Evolutionary conservation across 2,888 invertebrate genomes (phyloP).

Genomic region (Meteorus colon): DNA sequence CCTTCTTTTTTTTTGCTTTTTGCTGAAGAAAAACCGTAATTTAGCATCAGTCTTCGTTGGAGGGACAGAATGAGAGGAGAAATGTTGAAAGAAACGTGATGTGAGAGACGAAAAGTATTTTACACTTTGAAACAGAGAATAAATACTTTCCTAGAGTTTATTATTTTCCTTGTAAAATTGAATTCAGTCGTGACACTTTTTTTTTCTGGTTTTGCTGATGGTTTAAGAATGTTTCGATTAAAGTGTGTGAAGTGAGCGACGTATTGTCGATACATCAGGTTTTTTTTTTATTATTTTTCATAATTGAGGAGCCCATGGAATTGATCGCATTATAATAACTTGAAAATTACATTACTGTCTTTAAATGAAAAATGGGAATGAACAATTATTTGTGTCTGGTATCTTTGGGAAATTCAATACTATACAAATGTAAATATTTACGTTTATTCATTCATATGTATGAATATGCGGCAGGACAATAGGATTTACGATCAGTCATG

Average conservation of each 20-base stretch:
- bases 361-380: no score
- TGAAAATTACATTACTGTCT: no score
- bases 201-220: no score
- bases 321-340: no score
- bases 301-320: no score
- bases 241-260: no score
- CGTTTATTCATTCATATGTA: not conserved
- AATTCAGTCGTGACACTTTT: no score
- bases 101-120: constrained; percentile 6
- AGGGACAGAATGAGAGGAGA: not conserved
- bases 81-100: not conserved
- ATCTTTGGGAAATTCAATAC: no score
- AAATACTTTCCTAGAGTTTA: not conserved
- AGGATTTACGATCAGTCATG: constrained; percentile 47
- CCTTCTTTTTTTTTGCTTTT: not conserved
- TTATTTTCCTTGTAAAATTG: not conserved
- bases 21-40: constrained; percentile 15
- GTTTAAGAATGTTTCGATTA: no score
- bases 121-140: not conserved
- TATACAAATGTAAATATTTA: not conserved
- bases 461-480: constrained; percentile 25
- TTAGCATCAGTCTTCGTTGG: constrained; percentile 6
- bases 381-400: no score
- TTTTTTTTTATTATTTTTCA: no score
- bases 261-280: no score